Percentiles rank a stretch among this genome's conserved stretches.
These are phyloP conservation scores for Pomatostomus ruficeps DNA, from an alignment of 2,113 vertebrate genomes.

Conservation along the genomic window DNA sequence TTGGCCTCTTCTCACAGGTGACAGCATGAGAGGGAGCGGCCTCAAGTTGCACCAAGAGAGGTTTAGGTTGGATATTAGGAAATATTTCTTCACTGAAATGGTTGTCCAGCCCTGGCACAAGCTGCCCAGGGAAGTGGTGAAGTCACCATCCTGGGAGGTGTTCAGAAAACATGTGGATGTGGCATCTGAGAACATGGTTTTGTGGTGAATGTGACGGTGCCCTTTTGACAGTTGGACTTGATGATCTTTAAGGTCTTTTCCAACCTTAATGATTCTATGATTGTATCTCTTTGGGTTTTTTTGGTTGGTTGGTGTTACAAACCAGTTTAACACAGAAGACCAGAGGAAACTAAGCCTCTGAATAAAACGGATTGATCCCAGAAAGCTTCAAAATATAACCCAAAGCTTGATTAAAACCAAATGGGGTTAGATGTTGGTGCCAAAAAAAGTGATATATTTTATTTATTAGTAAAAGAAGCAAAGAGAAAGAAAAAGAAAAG, in stretches of 20 bases:
- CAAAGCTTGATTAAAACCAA: neutral
- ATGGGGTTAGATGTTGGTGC: neutral
- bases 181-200: neutral
- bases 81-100: neutral
- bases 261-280: neutral
- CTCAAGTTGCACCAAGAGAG: neutral
- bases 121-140: neutral
- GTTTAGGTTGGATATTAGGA: neutral
- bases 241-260: neutral
- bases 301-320: neutral
- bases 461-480: neutral
- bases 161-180: neutral
- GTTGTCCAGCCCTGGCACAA: neutral
- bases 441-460: neutral
- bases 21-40: neutral
- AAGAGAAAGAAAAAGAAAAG: neutral
- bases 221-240: neutral
- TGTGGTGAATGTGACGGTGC: neutral
- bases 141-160: neutral
- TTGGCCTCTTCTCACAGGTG: neutral
- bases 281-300: neutral
- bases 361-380: neutral
- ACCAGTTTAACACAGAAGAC: neutral
- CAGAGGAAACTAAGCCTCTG: neutral
- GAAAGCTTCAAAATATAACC: neutral